Conservation (phyloP, 2,113 vertebrate genomes). For the Neogobius melanostomus region DNA sequence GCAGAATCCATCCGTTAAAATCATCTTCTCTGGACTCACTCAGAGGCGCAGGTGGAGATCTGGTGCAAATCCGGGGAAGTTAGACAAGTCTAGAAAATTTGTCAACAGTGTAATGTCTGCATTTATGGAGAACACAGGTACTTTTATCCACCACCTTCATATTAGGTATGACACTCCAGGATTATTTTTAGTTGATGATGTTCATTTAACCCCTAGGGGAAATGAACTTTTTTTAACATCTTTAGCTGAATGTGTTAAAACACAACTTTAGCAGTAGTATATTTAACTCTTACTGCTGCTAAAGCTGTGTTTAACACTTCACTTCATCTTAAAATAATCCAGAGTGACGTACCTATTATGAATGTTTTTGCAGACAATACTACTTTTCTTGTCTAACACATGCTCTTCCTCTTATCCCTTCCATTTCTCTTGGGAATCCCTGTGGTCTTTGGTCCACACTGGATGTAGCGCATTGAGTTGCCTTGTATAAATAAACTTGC, state of each 20-base stretch:
- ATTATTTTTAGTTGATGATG: too few species aligned
- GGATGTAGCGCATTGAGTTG: too few species aligned
- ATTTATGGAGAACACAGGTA: too few species aligned
- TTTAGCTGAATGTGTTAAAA: constrained; percentile 4
- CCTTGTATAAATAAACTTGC: too few species aligned
- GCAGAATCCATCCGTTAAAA: not conserved
- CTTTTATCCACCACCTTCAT: too few species aligned
- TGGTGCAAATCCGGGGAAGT: too few species aligned
- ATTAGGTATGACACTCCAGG: too few species aligned
- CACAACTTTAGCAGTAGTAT: not conserved
- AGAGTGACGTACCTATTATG: not conserved
- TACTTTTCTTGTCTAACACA: not conserved
- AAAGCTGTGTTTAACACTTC: not conserved
- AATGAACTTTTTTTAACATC: too few species aligned
- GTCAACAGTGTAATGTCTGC: too few species aligned
- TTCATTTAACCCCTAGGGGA: too few species aligned
- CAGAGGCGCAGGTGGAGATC: too few species aligned
- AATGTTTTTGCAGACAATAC: not conserved
- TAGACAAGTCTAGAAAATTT: too few species aligned
- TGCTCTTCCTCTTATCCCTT: not conserved
- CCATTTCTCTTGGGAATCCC: not conserved
- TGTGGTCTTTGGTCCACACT: constrained; percentile 1
- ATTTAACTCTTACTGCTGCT: not conserved
- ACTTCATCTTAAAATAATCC: not conserved
- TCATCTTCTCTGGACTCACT: not conserved